Base-by-base conservation (phyloP, 2,888 invertebrate species). In the Philhelius pedissequus region DNA sequence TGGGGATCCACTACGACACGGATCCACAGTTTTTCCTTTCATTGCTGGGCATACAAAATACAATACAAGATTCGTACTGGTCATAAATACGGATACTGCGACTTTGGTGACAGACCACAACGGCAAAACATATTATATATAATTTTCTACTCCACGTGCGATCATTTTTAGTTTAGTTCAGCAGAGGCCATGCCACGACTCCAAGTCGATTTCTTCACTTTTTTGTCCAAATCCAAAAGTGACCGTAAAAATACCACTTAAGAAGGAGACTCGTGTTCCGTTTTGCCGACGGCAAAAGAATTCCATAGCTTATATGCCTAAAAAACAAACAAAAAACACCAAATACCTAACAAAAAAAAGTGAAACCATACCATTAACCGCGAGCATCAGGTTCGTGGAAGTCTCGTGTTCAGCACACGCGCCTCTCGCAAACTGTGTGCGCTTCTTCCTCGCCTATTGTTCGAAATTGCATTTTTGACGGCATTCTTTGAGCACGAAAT, bases 321-420 rank as follows among this genome's bases (percentile, higher is more conserved):
- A 50, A 30, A n/a, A 56, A 32, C 48, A 50, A 4, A 4, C n/a
- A 48, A n/a, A 70, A 62, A 15, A 52, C 9, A 58, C 20, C n/a
- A n/a, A n/a, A n/a, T n/a, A n/a, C n/a, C n/a, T n/a, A n/a, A n/a
- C n/a, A n/a, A n/a, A n/a, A 64, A 75, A 75, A 75, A 75, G 80
- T 75, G 78, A 75, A 84, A 84, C 83, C 79, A 75, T 79, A 84
- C 83, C 79, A 84, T 80, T 80, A 71, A 75, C 60, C 75, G 80
- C 52, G 35, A 9, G 15, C 32, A 60, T 20, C 40, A 43, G 88
- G 89, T 90, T 90, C 90, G 91, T 91, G 90, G 90, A 90, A 90
- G 90, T 89, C 90, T 91, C 90, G 90, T 90, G 90, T 90, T 90
- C 88, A 90, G 90, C 90, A 91, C 90, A 90, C 90, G 90, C 90